Conservation (phyloP, 2,888 invertebrate species). For the Acanthosepion lycidas region DNA sequence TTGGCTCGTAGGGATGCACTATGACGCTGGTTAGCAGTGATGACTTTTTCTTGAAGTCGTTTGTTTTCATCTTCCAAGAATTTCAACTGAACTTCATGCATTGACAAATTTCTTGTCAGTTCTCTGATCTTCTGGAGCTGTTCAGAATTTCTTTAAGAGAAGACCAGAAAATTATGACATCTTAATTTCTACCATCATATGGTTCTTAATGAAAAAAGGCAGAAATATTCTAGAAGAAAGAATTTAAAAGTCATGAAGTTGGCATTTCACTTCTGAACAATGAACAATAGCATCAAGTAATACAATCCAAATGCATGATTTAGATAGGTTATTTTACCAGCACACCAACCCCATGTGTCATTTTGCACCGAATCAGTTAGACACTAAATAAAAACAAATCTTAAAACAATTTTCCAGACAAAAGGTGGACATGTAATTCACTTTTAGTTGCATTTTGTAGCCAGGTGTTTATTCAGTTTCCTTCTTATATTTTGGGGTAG, state of each 20-base stretch:
- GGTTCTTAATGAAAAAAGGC: neutral
- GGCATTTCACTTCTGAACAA: too few relatives aligned
- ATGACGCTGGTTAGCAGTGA: constrained; percentile 58
- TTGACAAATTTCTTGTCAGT: constrained; percentile 64
- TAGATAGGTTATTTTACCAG: too few relatives aligned
- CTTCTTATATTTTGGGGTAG: too few relatives aligned
- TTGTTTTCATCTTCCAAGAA: constrained; percentile 72
- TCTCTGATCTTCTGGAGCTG: constrained; percentile 68
- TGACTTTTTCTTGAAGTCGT: constrained; percentile 67
- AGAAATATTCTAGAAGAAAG: neutral
- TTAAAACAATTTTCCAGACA: too few relatives aligned
- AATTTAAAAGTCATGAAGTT: neutral
- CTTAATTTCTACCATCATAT: neutral
- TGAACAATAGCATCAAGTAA: too few relatives aligned
- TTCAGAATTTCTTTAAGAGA: constrained; percentile 69
- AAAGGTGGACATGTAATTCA: too few relatives aligned
- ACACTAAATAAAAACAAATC: too few relatives aligned
- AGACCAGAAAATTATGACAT: neutral
- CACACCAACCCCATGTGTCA: too few relatives aligned
- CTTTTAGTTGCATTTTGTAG: too few relatives aligned
- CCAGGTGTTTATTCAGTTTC: too few relatives aligned
- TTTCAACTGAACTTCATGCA: constrained; percentile 66
- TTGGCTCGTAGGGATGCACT: constrained; percentile 44
- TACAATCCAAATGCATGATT: too few relatives aligned
- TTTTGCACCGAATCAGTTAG: too few relatives aligned